These are phyloP conservation scores for Nomada ferruginata DNA, from an alignment of 2,888 invertebrate species.

Conservation along the genomic window DNA sequence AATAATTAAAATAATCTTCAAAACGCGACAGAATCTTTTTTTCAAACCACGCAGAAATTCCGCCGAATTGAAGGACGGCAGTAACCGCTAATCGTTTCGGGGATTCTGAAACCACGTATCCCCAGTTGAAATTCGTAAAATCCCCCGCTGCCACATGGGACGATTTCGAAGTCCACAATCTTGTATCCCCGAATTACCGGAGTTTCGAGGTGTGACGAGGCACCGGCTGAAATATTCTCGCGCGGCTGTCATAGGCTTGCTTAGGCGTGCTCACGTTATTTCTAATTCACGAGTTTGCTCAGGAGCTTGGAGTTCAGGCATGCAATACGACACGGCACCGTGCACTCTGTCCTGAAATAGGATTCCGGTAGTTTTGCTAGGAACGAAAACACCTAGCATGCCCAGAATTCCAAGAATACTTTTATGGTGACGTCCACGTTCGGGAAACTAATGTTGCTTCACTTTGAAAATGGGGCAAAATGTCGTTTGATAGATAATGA, in stretches of 20 bases:
- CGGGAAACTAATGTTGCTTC: neutral
- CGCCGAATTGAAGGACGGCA: no score
- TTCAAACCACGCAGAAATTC: no score
- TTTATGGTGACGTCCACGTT: conserved; percentile 14
- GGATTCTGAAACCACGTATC: no score
- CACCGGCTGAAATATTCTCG: conserved; percentile 42
- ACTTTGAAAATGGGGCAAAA: neutral
- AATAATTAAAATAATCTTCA: no score
- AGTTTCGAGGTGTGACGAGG: conserved; percentile 5
- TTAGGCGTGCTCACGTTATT: conserved; percentile 59
- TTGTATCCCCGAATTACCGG: conserved; percentile 4
- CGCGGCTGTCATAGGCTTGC: conserved; percentile 46
- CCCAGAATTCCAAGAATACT: conserved; percentile 15
- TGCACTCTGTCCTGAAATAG: conserved; percentile 39
- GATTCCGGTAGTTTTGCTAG: conserved; percentile 37
- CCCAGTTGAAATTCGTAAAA: neutral
- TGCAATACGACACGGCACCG: conserved; percentile 41
- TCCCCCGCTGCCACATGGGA: neutral
- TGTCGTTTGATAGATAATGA: neutral
- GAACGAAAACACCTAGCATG: conserved; percentile 28
- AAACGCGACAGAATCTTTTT: no score
- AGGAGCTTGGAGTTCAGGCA: conserved; percentile 48
- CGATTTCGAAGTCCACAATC: conserved; percentile 30
- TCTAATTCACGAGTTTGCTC: conserved; percentile 75
- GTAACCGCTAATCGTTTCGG: neutral